Evolutionary conservation across 2,113 vertebrate species (phyloP).

Genomic region (Ptilonorhynchus violaceus): DNA sequence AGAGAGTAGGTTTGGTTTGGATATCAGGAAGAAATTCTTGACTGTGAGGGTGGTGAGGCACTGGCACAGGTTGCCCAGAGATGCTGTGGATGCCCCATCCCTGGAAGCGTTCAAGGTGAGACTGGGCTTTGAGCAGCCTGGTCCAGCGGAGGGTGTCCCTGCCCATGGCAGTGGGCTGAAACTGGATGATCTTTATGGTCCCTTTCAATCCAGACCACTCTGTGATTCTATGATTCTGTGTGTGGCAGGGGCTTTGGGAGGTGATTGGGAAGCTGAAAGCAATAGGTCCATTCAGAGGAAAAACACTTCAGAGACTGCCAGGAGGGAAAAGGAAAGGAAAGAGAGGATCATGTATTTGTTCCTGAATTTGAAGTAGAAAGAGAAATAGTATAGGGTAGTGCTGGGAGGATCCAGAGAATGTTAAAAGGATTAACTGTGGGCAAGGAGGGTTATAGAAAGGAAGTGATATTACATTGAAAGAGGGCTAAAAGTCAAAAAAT

Average conservation of each 20-base stretch:
- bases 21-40: background rate
- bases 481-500: background rate
- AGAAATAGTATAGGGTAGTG: background rate
- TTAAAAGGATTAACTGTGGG: background rate
- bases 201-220: background rate
- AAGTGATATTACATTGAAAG: background rate
- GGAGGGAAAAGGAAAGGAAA: background rate
- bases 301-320: background rate
- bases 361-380: background rate
- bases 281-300: background rate
- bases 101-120: background rate
- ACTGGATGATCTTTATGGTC: rapidly evolving
- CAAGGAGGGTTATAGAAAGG: background rate
- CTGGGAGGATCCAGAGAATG: background rate
- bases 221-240: background rate
- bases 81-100: background rate
- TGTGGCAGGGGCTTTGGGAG: background rate
- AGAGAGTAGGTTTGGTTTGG: background rate
- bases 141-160: background rate
- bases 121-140: background rate
- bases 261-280: background rate
- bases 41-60: background rate
- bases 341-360: background rate
- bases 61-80: background rate
- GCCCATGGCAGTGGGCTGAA: background rate